Evolutionary conservation across 2,888 invertebrate genomes (phyloP), one percentile per base, ranked within the genome.

Genomic region (Sesia bembeciformis): DNA sequence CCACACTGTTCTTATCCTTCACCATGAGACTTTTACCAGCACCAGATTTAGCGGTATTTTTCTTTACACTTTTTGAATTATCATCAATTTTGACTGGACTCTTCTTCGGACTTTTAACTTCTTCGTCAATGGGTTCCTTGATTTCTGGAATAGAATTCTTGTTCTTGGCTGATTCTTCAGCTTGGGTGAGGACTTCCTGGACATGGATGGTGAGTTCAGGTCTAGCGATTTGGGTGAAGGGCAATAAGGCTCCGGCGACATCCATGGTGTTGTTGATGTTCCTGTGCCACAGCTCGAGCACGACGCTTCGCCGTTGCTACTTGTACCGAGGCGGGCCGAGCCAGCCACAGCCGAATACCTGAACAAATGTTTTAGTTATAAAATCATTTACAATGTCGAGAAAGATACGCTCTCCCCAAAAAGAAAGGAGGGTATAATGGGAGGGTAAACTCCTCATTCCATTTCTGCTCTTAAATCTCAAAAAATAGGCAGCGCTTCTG

Each of bases 271-370:
- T 89, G 74, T 90, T 90, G 65, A 90, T 87, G 75, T 90, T 90
- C 53, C 89, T 75, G 83, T 90, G 90, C 90, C 90, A 90, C 59
- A 90, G 73, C 73, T 90, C 90, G 46, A 90, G 89, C 88, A 90
- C 90, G 70, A 90, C 88, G 76, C 90, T 90, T 66, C 90, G 86
- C 84, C 90, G 84, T 78, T 91, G 91, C 91, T 92, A 92, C 91
- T 92, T 92, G 85, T 91, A 92, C 62, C 91, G 81, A 8, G 91
- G 90, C 39, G 92, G 92, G 0, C 92, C 93, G 53, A 93, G 88
- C 92, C 93, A 93, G 52, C 93, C 92, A 76, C 93, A 94, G 53
- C 93, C 93, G 86, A 93, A 91, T 70, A 93, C 85, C 87, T 94
- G 91, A 1, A 40, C 3, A 39, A 51, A 42, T 6, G 23, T 46